Evolutionary conservation across 2,888 invertebrate species (phyloP), one percentile per base, ranked within the genome.

Genomic region (Epirrhoe alternata): DNA sequence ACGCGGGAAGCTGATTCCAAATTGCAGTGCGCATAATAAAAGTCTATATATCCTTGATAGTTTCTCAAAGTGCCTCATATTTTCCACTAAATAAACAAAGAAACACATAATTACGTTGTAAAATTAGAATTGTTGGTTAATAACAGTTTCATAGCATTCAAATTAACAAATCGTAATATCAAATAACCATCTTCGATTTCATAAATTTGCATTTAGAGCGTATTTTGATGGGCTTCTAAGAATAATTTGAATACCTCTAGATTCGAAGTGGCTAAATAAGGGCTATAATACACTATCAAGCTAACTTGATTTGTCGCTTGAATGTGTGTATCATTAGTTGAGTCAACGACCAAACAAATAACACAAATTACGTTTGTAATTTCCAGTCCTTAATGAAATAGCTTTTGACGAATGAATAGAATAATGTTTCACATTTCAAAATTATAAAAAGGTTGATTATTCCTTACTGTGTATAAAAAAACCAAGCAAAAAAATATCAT

Each of bases 191-290:
- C 65, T 45, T 38, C 38, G 56, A 61, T 55, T 60, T 52, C 51
- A 35, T 45, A 24, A 55, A 65, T 65, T 65, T 61, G 47, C 65
- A 65, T 61, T 65, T 56, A 61, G 24, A 65, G 47, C 56, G 16
- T 56, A 38, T 51, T 65, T 56, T 56, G 55, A 65, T 57, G n/a
- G 59, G 45, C 60, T 17, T 50, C 24, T 54, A 6, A 35, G 64
- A 60, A 65, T 65, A 60, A 60, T 58, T 58, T 65, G 33, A 60
- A 60, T 55, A 50, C 24, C 16, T 51, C 24, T 56, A 45, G 16
- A 50, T 54, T 53, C 14, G 47, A 31, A 12, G 47, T 47, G 17
- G 50, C 14, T 61, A 24, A 56, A 45, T 56, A 47, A 56, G 16
- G 51, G 47, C 30, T 56, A 47, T 5, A 16, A 31, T 64, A 55